Percentiles rank a stretch among this genome's conserved stretches.
phyloP scores from a whole-genome alignment of 2,113 vertebrate species.

The Poicephalus meyeri region DNA sequence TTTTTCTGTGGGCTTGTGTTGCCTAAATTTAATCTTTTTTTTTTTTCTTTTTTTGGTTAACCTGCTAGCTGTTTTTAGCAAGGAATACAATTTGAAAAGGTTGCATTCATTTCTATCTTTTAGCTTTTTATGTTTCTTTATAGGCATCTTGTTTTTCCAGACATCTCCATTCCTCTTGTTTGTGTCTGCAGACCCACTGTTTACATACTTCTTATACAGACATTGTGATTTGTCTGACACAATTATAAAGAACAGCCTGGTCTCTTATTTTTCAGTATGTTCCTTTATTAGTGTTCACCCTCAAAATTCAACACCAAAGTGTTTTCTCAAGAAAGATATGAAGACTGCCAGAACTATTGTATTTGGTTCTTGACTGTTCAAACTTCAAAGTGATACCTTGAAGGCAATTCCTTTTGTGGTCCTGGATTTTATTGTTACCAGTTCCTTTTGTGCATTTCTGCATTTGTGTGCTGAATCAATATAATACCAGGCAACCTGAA shows the following conservation, averaged over 20 bases:
- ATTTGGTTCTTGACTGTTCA: not conserved
- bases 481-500: not conserved
- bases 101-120: not conserved
- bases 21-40: not conserved
- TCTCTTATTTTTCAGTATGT: not conserved
- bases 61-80: not conserved
- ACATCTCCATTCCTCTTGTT: not conserved
- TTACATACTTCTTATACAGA: not conserved
- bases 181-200: not conserved
- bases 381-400: not conserved
- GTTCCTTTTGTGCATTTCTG: not conserved
- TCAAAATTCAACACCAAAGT: not conserved
- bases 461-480: not conserved
- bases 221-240: not conserved
- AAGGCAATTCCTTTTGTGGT: not conserved
- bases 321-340: not conserved
- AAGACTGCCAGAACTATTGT: not conserved
- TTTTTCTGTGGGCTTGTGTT: not conserved
- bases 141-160: not conserved
- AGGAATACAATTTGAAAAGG: not conserved
- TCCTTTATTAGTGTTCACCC: not conserved
- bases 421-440: not conserved
- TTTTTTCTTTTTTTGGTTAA: not conserved
- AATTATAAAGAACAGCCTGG: not conserved
- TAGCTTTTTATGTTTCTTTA: not conserved